Conservation (phyloP, 2,888 invertebrate species). For the Brenthis ino region DNA sequence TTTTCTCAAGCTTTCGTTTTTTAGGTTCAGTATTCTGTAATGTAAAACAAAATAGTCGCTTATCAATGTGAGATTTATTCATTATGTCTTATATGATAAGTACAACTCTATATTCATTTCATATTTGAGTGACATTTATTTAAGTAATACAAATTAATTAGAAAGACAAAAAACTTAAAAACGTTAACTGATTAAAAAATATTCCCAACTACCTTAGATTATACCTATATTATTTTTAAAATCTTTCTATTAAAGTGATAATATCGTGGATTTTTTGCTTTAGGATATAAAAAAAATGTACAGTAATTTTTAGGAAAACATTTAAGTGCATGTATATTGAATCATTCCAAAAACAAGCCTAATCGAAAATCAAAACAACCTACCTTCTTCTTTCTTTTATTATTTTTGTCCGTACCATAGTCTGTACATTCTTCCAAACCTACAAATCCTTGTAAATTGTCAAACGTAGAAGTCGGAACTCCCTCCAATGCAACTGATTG, state of each 20-base stretch:
- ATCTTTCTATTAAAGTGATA: neutral
- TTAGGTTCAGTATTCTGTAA: conserved; percentile 50
- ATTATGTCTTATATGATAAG: too few species aligned
- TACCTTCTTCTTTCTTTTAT: conserved; percentile 66
- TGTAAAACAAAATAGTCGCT: neutral
- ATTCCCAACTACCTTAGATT: neutral
- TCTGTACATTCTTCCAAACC: conserved; percentile 90
- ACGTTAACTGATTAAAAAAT: neutral
- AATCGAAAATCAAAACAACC: conserved; percentile 24
- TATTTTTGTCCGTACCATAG: conserved; percentile 82
- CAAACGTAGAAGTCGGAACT: conserved; percentile 61
- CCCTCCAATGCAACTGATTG: conserved; percentile 85
- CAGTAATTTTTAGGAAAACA: neutral
- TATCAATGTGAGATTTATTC: neutral
- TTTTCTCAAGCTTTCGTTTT: conserved; percentile 38
- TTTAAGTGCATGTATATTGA: too few species aligned
- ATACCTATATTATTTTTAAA: neutral
- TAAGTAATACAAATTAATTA: too few species aligned
- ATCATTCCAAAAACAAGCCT: neutral
- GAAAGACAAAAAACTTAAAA: too few species aligned
- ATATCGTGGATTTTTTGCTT: too few species aligned
- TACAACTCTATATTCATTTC: too few species aligned
- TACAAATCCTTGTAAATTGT: conserved; percentile 85
- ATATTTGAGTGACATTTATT: too few species aligned
- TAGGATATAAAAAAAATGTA: too few species aligned